Conservation (phyloP, 2,888 invertebrate genomes). For the Sericinus montela region DNA sequence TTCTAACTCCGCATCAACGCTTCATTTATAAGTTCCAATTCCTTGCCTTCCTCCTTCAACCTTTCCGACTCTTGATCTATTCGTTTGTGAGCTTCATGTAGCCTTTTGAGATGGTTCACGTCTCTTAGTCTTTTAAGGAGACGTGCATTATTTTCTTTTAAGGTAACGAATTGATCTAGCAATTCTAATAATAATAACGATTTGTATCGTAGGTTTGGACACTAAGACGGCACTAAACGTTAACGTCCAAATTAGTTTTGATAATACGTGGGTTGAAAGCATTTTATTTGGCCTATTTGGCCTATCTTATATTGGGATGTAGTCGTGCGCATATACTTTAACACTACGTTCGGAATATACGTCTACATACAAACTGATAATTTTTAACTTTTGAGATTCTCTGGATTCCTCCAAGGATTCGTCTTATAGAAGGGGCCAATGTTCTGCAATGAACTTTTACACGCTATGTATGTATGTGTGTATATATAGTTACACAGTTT, state of each 20-base stretch:
- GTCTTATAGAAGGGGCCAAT: not conserved
- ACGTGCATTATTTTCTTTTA: slow-evolving; percentile 85
- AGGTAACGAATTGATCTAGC: slow-evolving; percentile 85
- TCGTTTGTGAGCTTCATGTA: slow-evolving; percentile 80
- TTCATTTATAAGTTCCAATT: slow-evolving; percentile 63
- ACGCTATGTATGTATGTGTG: not conserved
- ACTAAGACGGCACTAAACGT: no score
- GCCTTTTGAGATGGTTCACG: slow-evolving; percentile 84
- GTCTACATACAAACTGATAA: no score
- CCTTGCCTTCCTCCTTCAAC: slow-evolving; percentile 53
- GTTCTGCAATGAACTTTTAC: no score
- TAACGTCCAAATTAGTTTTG: no score
- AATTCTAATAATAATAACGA: no score
- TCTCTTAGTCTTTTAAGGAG: slow-evolving; percentile 84
- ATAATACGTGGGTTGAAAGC: no score
- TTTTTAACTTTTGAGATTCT: no score
- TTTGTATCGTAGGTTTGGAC: no score
- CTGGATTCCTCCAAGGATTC: slow-evolving; percentile 51
- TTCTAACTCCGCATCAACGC: slow-evolving; percentile 80
- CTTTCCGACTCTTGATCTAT: slow-evolving; percentile 62
- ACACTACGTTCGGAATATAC: no score
- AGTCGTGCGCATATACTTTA: no score
- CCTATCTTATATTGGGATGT: no score
- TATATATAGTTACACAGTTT: slow-evolving; percentile 11
- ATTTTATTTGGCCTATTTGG: no score